Evolutionary conservation across 2,888 invertebrate genomes (phyloP), one percentile per base, ranked within the genome.

Genomic region (Folsomia candida): DNA sequence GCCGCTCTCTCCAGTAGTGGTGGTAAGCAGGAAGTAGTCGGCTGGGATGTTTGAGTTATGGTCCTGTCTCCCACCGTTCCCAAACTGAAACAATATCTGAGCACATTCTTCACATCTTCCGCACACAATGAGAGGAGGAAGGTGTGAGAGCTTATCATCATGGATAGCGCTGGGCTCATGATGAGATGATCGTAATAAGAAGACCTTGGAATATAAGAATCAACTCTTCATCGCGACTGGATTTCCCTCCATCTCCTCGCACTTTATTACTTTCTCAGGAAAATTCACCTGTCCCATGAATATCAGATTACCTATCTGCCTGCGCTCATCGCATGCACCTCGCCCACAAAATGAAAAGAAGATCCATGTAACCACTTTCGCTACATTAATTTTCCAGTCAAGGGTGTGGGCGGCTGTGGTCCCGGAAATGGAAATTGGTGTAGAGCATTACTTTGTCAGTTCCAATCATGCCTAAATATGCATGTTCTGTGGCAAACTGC

Each of bases 211-310:
- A 37, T 37, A 37, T 37, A n/a, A n/a, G 37, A 37, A 37, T 37
- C 37, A 37, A 37, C 37, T 37, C 37, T 14, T 37, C 37, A 37
- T 4, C 28, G 3, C 20, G 27, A 27, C 18, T 64, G 29, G 24
- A 11, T 51, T 47, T 22, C 9, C 25, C 4, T 64, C 51, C 24
- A 4, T 22, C 51, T 51, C 9, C 25, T 14, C 57, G 14, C 57
- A 28, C 65, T 65, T 54, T 65, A 65, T 51, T 65, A 57, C 57
- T 51, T 54, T 62, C 51, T 25, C 27, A 27, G 24, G 26, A 51
- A 57, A 65, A 54, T 65, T 65, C 25, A 65, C 65, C 57, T 65
- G 20, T 51, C 28, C 65, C 57, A 65, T 65, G 65, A 65, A 65
- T 65, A 65, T 51, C 51, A 65, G 47, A 65, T 65, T 65, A 65